phyloP scores from a whole-genome alignment of 2,113 vertebrate genomes.

The Psilopsiagon aurifrons region DNA sequence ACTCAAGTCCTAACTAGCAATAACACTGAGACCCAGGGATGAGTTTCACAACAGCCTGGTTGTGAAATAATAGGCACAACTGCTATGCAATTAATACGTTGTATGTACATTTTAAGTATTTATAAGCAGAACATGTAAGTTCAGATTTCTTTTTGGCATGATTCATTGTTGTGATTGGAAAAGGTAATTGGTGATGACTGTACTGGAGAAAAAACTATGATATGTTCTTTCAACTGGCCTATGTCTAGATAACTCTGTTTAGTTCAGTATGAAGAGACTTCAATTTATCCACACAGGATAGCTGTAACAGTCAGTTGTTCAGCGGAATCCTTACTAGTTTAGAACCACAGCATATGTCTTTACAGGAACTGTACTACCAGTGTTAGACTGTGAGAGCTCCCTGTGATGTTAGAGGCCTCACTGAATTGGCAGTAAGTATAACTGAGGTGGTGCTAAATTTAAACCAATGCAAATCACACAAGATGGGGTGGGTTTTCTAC shows the following conservation, averaged over 20 bases:
- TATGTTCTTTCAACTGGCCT: accelerated
- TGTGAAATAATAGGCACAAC: background rate
- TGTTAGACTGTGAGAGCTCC: background rate
- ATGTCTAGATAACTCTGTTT: background rate
- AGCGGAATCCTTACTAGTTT: background rate
- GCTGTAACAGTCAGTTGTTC: background rate
- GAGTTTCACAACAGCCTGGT: background rate
- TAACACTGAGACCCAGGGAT: background rate
- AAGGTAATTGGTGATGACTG: background rate
- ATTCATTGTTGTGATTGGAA: background rate
- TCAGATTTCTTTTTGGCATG: background rate
- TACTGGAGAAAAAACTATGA: background rate
- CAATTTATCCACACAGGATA: background rate
- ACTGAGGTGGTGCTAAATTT: background rate
- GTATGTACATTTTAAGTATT: background rate
- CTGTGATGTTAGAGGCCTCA: background rate
- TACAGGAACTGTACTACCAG: background rate
- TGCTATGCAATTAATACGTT: background rate
- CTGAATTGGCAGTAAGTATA: background rate
- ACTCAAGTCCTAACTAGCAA: background rate
- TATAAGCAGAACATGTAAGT: background rate
- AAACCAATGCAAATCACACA: background rate
- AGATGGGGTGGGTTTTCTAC: background rate
- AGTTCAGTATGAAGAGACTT: background rate
- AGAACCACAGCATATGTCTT: background rate